Base-by-base conservation (phyloP, 2,113 vertebrate genomes). In the Paedocypris sp. region DNA sequence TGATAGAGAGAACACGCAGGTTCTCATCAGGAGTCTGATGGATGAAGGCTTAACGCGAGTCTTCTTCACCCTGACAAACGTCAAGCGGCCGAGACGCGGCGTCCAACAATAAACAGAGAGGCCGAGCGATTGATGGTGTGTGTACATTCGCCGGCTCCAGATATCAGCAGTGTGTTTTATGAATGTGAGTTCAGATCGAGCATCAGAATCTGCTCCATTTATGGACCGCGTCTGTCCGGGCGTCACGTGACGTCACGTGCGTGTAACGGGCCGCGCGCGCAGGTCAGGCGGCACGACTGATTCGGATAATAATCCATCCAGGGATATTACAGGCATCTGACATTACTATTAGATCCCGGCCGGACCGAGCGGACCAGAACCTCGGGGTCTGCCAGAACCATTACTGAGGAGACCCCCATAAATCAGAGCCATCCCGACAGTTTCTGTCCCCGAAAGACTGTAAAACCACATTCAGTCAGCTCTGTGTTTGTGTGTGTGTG, bases 91-190 rank as follows among this genome's bases (percentile, higher is more conserved):
- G 46, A 62, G 71, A 78, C 69, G 60, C 72, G 66, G 64, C 65
- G 52, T 66, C 62, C 73, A 64, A 16, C 64, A 81, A 51, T 82
- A 76, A 77, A 77, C 70, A 66, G 75, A 68, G 68, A 60, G 73
- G 18, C 68, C 67, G 69, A 75, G 64, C 66, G 75, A 92, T 94
- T 94, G 90, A 96, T 84, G 75, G 85, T 86, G 85, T 95, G 92
- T 96, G 60, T 93, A 91, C 80, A 79, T 87, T 87, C 69, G 64
- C 86, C 84, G 88, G 90, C 91, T 93, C 91, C 91, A 93, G 87
- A 91, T 86, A 80, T 81, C 80, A 79, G 81, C 71, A 79, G 71
- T 75, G 59, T 87, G 80, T 84, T 86, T 86, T 80, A 84, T 74
- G 74, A 75, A 82, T 74, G 75, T 74, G 77, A 81, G 66, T 78